phyloP scores from a whole-genome alignment of 1,140 invertebrate species.

The Heliconius hewitsoni region DNA sequence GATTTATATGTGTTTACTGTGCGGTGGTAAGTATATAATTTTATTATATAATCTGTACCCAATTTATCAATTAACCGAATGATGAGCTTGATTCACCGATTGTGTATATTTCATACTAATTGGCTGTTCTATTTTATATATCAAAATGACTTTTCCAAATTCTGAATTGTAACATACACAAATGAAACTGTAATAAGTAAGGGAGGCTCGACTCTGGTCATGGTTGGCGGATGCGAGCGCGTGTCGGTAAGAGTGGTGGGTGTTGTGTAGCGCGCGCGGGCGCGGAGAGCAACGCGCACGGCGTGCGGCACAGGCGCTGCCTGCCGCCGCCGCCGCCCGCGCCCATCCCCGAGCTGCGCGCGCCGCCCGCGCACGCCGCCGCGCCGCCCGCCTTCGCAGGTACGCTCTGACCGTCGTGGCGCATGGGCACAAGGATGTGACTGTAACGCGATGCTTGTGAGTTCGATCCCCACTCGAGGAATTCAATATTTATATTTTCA shows the following conservation, averaged over 20 bases:
- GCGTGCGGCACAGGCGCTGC: constrained; percentile 91
- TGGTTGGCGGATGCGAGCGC: too few species aligned
- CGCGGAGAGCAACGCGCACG: constrained; percentile 89
- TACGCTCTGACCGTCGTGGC: constrained; percentile 38
- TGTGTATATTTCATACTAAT: constrained; percentile 17
- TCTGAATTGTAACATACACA: neutral
- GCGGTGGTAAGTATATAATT: constrained; percentile 16
- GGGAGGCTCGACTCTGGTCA: neutral
- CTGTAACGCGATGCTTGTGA: too few species aligned
- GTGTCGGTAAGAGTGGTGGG: neutral
- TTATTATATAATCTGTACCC: neutral
- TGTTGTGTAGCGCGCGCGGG: constrained; percentile 42
- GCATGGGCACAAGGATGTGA: too few species aligned
- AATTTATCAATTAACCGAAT: constrained; percentile 16
- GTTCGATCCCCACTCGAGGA: too few species aligned
- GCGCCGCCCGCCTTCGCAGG: constrained; percentile 71
- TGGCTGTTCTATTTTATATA: constrained; percentile 17
- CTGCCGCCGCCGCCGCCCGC: constrained; percentile 87
- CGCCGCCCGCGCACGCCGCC: constrained; percentile 82
- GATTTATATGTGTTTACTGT: constrained; percentile 8
- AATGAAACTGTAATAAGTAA: neutral
- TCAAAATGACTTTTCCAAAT: neutral
- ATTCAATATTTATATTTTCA: too few species aligned
- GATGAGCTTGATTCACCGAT: constrained; percentile 10
- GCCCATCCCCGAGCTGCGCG: constrained; percentile 92